Evolutionary conservation across 2,113 vertebrate genomes (phyloP), one percentile per base, ranked within the genome.

Genomic region (Gnathonemus longibarbis): DNA sequence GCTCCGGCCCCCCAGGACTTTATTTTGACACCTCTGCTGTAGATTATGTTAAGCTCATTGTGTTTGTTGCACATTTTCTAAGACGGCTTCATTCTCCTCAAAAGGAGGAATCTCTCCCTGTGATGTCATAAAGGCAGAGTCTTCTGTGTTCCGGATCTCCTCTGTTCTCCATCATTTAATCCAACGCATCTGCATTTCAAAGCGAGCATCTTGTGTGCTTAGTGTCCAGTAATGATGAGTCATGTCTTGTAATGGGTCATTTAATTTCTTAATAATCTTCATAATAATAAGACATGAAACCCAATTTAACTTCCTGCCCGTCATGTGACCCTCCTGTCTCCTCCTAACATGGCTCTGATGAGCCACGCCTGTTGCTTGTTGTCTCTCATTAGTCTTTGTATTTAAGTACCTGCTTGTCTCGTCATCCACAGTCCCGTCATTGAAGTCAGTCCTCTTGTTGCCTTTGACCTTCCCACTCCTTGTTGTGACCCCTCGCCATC

Each of bases 171-270:
- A 6, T 46, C 83, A 49, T 85, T 85, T 24, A 48, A 49, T 27
- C 45, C 42, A 24, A 5, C 6, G 8, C n/a, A 31, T 31, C 62
- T 31, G 62, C n/a, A 11, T 48, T 46, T 85, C 7, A 48, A 49
- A 42, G 83, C 45, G 5, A 46, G 21, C 21, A 11, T 49, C 83
- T 83, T 17, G 21, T 62, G 24, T 87, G 58, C 50, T 77, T 85
- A 90, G 92, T 80, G 92, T 92, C 94, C 94, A 93, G 93, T 94
- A 92, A 93, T 95, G 94, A 96, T 94, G 70, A 77, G n/a, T 89
- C 5, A 1, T 56, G 53, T 21, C 53, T 56, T 7, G 5, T 56
- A 21, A 56, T 21, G 53, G 24, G 21, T 11, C 27, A 74, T 35
- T 31, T 74, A 66, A 17, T 15, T 66, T 66, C n/a, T 66, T 66